These are phyloP conservation scores for Dallia pectoralis DNA, from an alignment of 2,797 vertebrate genomes.

Conservation along the genomic window DNA sequence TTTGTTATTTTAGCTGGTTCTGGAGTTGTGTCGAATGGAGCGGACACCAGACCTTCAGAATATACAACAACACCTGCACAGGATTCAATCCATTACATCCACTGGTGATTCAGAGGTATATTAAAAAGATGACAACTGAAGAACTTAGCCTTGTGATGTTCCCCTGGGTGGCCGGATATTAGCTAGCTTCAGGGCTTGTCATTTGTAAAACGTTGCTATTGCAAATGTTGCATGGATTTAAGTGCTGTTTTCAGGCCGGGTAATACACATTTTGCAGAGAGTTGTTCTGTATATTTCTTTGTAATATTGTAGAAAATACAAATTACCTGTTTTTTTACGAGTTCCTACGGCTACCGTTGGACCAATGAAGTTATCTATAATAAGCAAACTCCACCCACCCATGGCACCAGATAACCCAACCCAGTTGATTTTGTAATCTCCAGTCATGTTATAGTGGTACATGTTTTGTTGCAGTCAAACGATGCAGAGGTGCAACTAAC, in stretches of 20 bases:
- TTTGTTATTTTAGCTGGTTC: slow-evolving; percentile 59
- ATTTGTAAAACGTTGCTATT: background rate
- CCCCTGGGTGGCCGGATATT: background rate
- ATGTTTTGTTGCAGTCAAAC: slow-evolving; percentile 52
- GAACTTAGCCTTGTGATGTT: background rate
- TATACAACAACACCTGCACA: slow-evolving; percentile 61
- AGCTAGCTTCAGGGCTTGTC: background rate
- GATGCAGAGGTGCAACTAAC: slow-evolving; percentile 67
- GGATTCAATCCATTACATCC: slow-evolving; percentile 60
- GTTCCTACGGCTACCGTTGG: background rate
- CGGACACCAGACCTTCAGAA: slow-evolving; percentile 46
- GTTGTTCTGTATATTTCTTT: too few relatives aligned
- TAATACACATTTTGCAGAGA: too few relatives aligned
- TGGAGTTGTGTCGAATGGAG: slow-evolving; percentile 62
- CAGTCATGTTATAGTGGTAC: background rate
- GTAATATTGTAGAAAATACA: background rate
- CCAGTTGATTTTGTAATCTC: background rate
- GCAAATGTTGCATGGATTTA: background rate
- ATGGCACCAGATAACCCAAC: background rate
- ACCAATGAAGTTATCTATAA: background rate
- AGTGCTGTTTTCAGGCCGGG: too few relatives aligned
- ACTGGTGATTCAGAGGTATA: slow-evolving; percentile 64
- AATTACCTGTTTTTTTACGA: too few relatives aligned
- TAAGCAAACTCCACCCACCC: background rate
- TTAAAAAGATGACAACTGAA: background rate